A percentile compares a stretch with the other conserved stretches of the same genome.
Conservation (phyloP, 2,113 vertebrate genomes). For the Mastomys natalensis region DNA sequence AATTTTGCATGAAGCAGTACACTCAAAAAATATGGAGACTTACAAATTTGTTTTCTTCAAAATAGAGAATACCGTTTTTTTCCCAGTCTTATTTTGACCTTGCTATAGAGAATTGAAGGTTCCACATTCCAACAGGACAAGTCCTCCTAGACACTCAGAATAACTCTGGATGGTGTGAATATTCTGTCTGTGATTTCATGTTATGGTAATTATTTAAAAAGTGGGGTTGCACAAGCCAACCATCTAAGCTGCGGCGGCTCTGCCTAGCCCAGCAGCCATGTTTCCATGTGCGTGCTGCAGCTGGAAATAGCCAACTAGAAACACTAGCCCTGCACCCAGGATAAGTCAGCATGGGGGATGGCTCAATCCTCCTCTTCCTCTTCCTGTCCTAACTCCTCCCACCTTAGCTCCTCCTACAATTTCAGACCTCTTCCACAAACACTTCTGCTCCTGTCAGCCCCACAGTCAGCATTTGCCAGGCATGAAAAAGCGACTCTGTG, state of each 20-base stretch:
- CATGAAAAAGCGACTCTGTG: neutral
- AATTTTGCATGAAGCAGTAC: neutral
- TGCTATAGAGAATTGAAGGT: neutral
- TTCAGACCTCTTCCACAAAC: neutral
- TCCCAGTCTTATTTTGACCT: constrained; percentile 14
- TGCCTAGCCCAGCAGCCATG: too few relatives aligned
- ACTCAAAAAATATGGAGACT: constrained; percentile 8
- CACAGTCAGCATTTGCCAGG: neutral
- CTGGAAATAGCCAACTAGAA: too few relatives aligned
- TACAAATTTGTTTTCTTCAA: neutral
- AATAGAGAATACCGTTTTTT: neutral
- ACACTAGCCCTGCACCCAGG: too few relatives aligned
- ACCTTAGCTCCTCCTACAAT: too few relatives aligned
- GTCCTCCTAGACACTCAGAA: neutral
- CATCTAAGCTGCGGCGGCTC: too few relatives aligned
- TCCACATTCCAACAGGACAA: neutral
- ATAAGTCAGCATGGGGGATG: too few relatives aligned
- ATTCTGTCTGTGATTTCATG: neutral
- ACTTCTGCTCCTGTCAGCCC: neutral
- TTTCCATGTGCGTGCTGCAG: too few relatives aligned
- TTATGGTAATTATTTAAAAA: too few relatives aligned
- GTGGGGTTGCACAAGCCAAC: too few relatives aligned
- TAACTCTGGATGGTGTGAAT: neutral
- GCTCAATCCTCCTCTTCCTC: too few relatives aligned
- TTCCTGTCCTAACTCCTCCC: too few relatives aligned